phyloP scores from a whole-genome alignment of 1,140 invertebrate species.

The Oppia nitens region DNA sequence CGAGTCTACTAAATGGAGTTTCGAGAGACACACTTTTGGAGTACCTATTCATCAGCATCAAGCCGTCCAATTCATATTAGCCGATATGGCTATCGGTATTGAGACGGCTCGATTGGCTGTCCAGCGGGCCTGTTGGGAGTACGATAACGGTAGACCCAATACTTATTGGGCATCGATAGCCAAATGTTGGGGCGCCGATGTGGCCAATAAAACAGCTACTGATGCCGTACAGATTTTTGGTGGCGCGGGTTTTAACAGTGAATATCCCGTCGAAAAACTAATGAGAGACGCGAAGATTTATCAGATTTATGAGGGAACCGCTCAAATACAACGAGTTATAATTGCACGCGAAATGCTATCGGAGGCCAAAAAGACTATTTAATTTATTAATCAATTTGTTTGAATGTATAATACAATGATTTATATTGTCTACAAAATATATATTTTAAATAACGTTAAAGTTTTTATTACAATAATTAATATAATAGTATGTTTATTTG shows the following conservation, averaged over 20 bases:
- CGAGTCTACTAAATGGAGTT: slow-evolving; percentile 79
- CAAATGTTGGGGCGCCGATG: slow-evolving; percentile 75
- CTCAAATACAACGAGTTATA: slow-evolving; percentile 89
- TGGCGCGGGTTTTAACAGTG: slow-evolving; percentile 91
- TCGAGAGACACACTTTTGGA: slow-evolving; percentile 88
- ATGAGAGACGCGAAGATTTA: slow-evolving; percentile 98
- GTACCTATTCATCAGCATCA: slow-evolving; percentile 54
- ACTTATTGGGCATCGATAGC: slow-evolving; percentile 79
- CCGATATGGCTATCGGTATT: slow-evolving; percentile 84
- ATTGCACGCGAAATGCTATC: slow-evolving; percentile 76
- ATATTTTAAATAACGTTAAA: too few relatives aligned
- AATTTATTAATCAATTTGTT: too few relatives aligned
- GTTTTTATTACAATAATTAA: too few relatives aligned
- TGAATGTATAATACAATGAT: too few relatives aligned
- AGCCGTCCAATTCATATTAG: slow-evolving; percentile 82
- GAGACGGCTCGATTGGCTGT: slow-evolving; percentile 71
- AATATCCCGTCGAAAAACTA: slow-evolving; percentile 95
- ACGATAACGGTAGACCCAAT: slow-evolving; percentile 57
- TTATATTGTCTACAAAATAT: too few relatives aligned
- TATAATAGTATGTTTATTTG: too few relatives aligned
- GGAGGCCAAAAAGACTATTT: too few relatives aligned
- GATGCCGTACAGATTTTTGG: slow-evolving; percentile 92
- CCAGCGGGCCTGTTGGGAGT: slow-evolving; percentile 71
- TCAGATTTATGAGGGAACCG: slow-evolving; percentile 86
- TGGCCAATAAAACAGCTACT: slow-evolving; percentile 82